Evolutionary conservation across 2,113 vertebrate genomes (phyloP), one percentile per base, ranked within the genome.

Genomic region (Nannobrachium achirus): DNA sequence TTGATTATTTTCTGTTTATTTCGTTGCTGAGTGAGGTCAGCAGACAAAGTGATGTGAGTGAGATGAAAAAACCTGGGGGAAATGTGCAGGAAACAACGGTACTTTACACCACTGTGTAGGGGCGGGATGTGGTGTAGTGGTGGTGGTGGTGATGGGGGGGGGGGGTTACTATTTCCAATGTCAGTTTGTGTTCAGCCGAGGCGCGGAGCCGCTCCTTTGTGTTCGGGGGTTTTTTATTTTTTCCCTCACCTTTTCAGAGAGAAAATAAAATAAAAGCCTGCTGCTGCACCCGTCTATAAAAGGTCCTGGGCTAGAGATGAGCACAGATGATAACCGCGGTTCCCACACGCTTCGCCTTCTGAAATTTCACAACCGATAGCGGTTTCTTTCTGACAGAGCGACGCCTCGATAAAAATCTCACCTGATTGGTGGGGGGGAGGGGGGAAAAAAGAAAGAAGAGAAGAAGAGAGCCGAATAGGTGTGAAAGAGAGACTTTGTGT

Each of bases 351-450:
- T 83, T 68, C 63, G 83, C 84, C 80, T 84, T 90, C 89, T 88
- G 89, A 92, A 91, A 90, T 91, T 89, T 93, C 90, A 90, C 90
- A 91, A 88, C 79, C 66, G 74, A 90, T 87, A 86, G 86, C 46
- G 78, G 90, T 90, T 90, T 88, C 80, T 90, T 90, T 88, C 80
- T 89, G 90, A 90, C 89, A 86, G 83, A 70, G 64, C 64, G 68
- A 44, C 64, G 48, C 57, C 71, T 56, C 25, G 90, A 92, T 92
- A 57, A 86, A 73, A 75, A 92, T 92, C 90, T 89, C 81, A 81
- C 90, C 85, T 86, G 87, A 89, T 92, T 86, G 84, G 74, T n/a
- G n/a, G n/a, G n/a, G n/a, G n/a, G n/a, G n/a, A n/a, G n/a, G n/a
- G n/a, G n/a, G n/a, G n/a, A n/a, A n/a, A 67, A 71, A 71, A 88